Conservation (phyloP, 1,140 invertebrate genomes). For the Aphis gossypii region DNA sequence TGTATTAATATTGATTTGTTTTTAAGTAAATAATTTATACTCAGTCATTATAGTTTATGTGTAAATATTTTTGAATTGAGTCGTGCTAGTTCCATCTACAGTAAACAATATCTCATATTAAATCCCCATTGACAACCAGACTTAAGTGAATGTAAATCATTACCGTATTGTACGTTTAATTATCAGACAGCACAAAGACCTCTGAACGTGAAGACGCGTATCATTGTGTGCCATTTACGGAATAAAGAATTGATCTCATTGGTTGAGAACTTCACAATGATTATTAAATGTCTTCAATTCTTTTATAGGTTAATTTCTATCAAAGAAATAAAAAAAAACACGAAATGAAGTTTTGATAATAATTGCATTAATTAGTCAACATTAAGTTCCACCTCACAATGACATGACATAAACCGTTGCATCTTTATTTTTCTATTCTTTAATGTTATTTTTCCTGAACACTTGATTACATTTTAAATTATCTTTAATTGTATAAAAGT, state of each 20-base stretch:
- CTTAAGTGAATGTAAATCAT: slow-evolving; percentile 46
- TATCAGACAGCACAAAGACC: slow-evolving; percentile 56
- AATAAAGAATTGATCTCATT: slow-evolving; percentile 49
- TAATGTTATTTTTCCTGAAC: slow-evolving; percentile 56
- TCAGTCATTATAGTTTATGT: background rate
- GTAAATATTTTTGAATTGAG: slow-evolving; percentile 43
- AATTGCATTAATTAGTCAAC: slow-evolving; percentile 58
- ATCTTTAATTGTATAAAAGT: slow-evolving; percentile 58
- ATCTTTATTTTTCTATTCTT: slow-evolving; percentile 54
- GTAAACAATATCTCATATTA: slow-evolving; percentile 47
- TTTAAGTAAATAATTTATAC: slow-evolving; percentile 17
- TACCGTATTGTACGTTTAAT: slow-evolving; percentile 55
- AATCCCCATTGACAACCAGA: slow-evolving; percentile 32
- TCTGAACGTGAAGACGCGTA: slow-evolving; percentile 40
- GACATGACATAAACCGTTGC: slow-evolving; percentile 56
- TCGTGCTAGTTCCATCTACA: background rate
- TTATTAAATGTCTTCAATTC: slow-evolving; percentile 49
- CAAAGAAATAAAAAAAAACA: slow-evolving; percentile 40
- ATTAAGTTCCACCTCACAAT: slow-evolving; percentile 57
- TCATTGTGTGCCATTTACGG: slow-evolving; percentile 57
- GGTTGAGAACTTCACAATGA: slow-evolving; percentile 36
- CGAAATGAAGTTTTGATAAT: slow-evolving; percentile 56
- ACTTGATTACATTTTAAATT: slow-evolving; percentile 58
- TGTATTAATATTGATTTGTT: slow-evolving; percentile 26
- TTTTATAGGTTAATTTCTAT: slow-evolving; percentile 56